A percentile compares a stretch with the other conserved stretches of the same genome.
phyloP scores from a whole-genome alignment of 2,888 invertebrate genomes.

The Sminthurides aquaticus region DNA sequence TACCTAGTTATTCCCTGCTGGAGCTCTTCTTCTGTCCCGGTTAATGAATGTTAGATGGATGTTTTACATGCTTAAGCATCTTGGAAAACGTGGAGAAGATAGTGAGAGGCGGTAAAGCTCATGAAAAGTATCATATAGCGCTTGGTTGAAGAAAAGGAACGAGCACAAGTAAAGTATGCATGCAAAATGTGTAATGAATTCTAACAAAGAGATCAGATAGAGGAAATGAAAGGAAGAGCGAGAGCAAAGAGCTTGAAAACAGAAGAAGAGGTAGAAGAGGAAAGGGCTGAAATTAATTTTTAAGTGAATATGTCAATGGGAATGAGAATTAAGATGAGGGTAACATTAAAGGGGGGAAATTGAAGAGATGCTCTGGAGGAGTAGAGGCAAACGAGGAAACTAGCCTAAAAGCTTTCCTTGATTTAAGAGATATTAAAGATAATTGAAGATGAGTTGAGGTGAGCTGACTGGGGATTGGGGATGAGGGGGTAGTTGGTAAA shows the following conservation, averaged over 20 bases:
- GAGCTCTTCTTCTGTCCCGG: not conserved
- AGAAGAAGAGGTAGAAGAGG: not conserved
- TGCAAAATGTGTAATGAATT: not conserved
- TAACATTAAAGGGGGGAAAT: too few species aligned
- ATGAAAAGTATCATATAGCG: too few species aligned
- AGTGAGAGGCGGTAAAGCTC: too few species aligned
- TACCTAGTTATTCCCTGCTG: not conserved
- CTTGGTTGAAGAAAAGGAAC: not conserved
- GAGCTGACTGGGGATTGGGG: too few species aligned
- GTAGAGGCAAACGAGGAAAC: not conserved
- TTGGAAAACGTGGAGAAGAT: too few species aligned
- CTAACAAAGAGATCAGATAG: not conserved
- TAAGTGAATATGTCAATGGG: not conserved
- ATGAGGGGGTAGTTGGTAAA: too few species aligned
- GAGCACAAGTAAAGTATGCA: not conserved
- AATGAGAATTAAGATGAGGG: not conserved
- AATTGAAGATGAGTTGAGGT: too few species aligned
- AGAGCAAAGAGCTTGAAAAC: not conserved
- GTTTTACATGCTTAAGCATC: not conserved
- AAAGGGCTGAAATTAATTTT: not conserved
- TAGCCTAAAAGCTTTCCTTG: not conserved
- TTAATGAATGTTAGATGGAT: not conserved
- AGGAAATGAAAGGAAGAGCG: too few species aligned
- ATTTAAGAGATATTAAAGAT: not conserved
- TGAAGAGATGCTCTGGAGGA: too few species aligned